phyloP scores from a whole-genome alignment of 2,797 vertebrate species.

The Prunella strophiata region DNA sequence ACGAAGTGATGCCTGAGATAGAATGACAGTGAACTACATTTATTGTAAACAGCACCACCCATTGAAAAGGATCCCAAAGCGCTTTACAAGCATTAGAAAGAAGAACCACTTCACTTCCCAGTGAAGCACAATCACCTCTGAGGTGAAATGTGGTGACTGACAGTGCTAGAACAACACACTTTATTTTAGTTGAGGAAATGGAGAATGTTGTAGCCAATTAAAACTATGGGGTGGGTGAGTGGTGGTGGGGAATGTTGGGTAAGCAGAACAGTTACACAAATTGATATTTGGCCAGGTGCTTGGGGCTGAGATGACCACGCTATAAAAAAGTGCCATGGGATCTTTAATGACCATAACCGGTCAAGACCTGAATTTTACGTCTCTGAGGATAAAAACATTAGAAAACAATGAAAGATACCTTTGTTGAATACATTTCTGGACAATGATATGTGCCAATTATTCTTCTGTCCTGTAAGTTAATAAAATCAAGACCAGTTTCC shows the following conservation, averaged over 20 bases:
- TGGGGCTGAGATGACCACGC: conserved; percentile 38
- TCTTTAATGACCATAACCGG: conserved; percentile 48
- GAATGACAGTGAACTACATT: not conserved
- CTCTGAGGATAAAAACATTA: conserved; percentile 71
- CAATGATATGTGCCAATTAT: conserved; percentile 80
- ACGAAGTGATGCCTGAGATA: not conserved
- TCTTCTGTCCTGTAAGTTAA: conserved; percentile 80
- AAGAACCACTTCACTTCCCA: conserved; percentile 56
- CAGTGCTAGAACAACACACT: conserved; percentile 53
- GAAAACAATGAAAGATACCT: conserved; percentile 77
- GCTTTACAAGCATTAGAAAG: conserved; percentile 66
- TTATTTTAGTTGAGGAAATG: conserved; percentile 62
- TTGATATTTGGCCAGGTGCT: conserved; percentile 35
- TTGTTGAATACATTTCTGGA: conserved; percentile 80
- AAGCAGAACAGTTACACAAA: conserved; percentile 58
- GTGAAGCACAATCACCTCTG: conserved; percentile 53
- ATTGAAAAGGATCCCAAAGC: conserved; percentile 72
- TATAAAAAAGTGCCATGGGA: conserved; percentile 70
- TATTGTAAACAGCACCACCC: conserved; percentile 20
- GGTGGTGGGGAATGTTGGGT: conserved; percentile 61
- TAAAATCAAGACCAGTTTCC: conserved; percentile 78
- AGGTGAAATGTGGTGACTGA: conserved; percentile 56
- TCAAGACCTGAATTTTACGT: conserved; percentile 54
- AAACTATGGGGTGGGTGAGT: conserved; percentile 67
- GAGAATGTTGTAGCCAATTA: conserved; percentile 72